Percentiles rank a stretch among this genome's conserved stretches.
phyloP scores from a whole-genome alignment of 1,140 invertebrate genomes.

The Delia radicum region DNA sequence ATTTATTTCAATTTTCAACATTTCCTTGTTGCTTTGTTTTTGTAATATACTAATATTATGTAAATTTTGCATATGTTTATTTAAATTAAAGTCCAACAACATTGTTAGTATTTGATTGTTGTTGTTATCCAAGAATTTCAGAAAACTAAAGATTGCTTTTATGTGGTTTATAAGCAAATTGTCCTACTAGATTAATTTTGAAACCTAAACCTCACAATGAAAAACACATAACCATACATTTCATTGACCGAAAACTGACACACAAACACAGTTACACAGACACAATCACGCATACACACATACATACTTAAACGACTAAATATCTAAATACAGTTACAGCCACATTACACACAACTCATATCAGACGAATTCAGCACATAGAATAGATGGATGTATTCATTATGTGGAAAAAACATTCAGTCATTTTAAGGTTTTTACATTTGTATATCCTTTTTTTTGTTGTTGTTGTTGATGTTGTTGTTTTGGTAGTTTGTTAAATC shows the following conservation, averaged over 20 bases:
- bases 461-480: neutral
- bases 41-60: no score
- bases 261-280: neutral
- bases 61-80: neutral
- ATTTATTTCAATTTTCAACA: no score
- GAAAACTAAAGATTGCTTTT: conserved; percentile 8
- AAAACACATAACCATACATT: conserved; percentile 4
- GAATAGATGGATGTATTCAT: neutral
- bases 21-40: no score
- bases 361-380: neutral
- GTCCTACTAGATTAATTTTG: conserved; percentile 14
- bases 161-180: conserved; percentile 19
- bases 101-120: neutral
- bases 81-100: neutral
- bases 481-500: neutral
- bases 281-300: neutral
- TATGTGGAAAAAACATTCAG: neutral
- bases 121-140: neutral
- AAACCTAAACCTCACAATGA: conserved; percentile 9
- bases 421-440: neutral
- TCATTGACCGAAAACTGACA: conserved; percentile 3
- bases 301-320: neutral
- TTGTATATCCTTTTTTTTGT: neutral
- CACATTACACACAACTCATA: neutral
- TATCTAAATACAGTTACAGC: neutral